Evolutionary conservation across 2,113 vertebrate species (phyloP), one percentile per base, ranked within the genome.

Genomic region (Chaetodon trifascialis): DNA sequence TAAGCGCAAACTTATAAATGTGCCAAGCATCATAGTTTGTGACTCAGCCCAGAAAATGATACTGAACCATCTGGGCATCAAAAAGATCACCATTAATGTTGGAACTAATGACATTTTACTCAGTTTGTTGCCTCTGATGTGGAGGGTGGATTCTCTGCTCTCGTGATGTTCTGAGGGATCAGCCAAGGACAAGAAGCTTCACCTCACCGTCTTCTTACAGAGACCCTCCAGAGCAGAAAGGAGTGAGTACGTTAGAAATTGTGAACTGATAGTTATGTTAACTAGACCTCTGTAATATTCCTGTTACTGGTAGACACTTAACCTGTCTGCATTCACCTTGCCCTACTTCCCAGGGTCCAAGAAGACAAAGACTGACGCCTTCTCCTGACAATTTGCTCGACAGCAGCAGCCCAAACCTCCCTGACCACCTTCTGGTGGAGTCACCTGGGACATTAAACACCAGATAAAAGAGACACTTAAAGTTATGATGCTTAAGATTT

Each of bases 61-160:
- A 56, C 76, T 59, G 79, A 89, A 84, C 77, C 84, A 85, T 82
- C 58, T 85, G 67, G 82, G 82, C 63, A 51, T 81, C 38, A 56
- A 52, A 84, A 75, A 55, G 49, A 81, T 58, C 73, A 85, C 55
- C 58, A 55, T 79, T 81, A 72, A 79, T 55, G 47, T 74, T 12
- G 46, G 58, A 87, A 76, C 70, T 88, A 86, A 84, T 83, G 75
- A 68, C 74, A 68, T 85, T 82, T 81, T 42, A 83, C 46, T 76
- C 69, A 54, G 79, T 85, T 38, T 56, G 88, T 77, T 30, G 76
- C 65, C 38, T 86, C 58, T 73, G 73, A 88, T 80, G 75, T 72
- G 38, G 49, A 79, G 34, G 21, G 44, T 64, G 52, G 64, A 87
- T 49, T 51, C 42, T 30, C 30, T 30, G 30, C 30, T 30, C 30